phyloP scores from a whole-genome alignment of 1,140 invertebrate species.

The Heliothis subflexa region DNA sequence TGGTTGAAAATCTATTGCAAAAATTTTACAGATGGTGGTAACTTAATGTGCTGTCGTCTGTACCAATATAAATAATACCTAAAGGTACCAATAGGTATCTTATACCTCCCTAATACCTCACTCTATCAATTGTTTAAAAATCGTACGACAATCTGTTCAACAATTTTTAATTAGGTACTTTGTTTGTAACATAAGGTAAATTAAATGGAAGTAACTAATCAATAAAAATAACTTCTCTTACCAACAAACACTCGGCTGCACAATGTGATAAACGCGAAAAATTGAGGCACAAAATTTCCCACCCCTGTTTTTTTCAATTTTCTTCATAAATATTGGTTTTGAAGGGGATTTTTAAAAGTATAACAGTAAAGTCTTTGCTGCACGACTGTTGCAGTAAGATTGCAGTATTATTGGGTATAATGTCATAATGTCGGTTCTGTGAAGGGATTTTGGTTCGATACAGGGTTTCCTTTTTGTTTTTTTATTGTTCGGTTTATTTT shows the following conservation, averaged over 20 bases:
- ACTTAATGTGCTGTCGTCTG: too few relatives aligned
- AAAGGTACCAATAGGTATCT: too few relatives aligned
- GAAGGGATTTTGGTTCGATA: conserved; percentile 2
- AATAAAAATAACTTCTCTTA: too few relatives aligned
- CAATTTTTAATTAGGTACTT: too few relatives aligned
- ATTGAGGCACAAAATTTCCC: neutral
- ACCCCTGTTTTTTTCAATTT: conserved; percentile 1
- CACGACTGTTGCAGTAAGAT: conserved; percentile 42
- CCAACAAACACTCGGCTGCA: neutral
- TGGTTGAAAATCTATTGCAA: too few relatives aligned
- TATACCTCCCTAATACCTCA: too few relatives aligned
- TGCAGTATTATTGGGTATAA: conserved; percentile 10
- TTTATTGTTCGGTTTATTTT: neutral
- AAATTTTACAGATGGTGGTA: too few relatives aligned
- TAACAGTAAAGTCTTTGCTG: conserved; percentile 42
- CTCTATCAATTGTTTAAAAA: too few relatives aligned
- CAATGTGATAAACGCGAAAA: conserved; percentile 21
- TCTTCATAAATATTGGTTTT: conserved; percentile 41
- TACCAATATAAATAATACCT: too few relatives aligned
- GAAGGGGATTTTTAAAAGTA: conserved; percentile 39
- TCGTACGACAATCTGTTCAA: too few relatives aligned
- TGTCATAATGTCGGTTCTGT: neutral
- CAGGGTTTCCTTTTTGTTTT: neutral
- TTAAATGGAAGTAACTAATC: neutral
- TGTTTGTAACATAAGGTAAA: neutral